Evolutionary conservation across 2,797 vertebrate species (phyloP).

Genomic region (Poeciliopsis gracilis): DNA sequence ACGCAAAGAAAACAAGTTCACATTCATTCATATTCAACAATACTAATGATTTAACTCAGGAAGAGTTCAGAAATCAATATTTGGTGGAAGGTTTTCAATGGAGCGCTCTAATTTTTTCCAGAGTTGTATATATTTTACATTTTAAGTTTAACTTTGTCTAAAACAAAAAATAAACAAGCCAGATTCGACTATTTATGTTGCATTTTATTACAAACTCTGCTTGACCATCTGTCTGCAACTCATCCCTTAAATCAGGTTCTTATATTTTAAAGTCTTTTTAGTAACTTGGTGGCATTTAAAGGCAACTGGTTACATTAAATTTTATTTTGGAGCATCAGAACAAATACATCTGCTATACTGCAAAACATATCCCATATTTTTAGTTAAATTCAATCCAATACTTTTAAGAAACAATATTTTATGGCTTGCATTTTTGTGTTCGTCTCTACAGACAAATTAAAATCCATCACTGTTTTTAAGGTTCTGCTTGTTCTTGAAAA

Average conservation of each 20-base stretch:
- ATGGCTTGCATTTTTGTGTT: constrained; percentile 37
- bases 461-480: constrained; percentile 48
- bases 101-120: not conserved
- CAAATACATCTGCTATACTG: not conserved
- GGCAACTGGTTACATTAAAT: not conserved
- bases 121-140: not conserved
- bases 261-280: not conserved
- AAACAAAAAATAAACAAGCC: not conserved
- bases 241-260: not conserved
- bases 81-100: too few relatives aligned
- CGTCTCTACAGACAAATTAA: constrained; percentile 42
- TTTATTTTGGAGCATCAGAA: not conserved
- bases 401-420: constrained; percentile 37
- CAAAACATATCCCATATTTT: not conserved
- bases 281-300: not conserved
- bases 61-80: too few relatives aligned
- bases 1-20: too few relatives aligned
- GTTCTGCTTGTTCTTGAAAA: constrained; percentile 35
- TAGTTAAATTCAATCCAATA: constrained; percentile 22
- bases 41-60: too few relatives aligned
- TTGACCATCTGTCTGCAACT: not conserved
- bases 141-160: not conserved
- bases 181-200: not conserved
- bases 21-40: too few relatives aligned
- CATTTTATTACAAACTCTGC: not conserved